Base-by-base conservation (phyloP, 2,797 vertebrate species). In the Schizopygopsis pylzovi region DNA sequence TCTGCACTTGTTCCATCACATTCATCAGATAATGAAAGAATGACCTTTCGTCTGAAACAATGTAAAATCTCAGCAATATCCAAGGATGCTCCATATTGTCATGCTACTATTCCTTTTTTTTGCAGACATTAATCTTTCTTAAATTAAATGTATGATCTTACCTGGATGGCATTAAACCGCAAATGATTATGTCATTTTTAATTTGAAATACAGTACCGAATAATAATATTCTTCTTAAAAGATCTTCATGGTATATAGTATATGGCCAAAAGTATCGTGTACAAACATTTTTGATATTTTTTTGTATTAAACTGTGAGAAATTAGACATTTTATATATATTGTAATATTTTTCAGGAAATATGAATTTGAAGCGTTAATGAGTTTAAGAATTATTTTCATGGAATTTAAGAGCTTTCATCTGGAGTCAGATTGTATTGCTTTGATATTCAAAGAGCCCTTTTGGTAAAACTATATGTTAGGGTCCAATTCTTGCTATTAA, bases 11-110 rank as follows among this genome's bases (percentile, higher is more conserved):
- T 75, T 75, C 28, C 72, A 54, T 76, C 28, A 54, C 25, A 54
- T 54, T 39, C 47, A 20, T 33, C 16, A 25, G 20, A 52, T 28
- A 54, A 12, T 20, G 47, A 78, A 41, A 13, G 33, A 41, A 78
- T 7, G 37, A 59, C 52, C 52, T 41, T 78, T 52, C 52, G 25
- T 54, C 11, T 39, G 11, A 59, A 78, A 59, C 52, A n/a, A 39
- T 56, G 52, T 78, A 52, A 78, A 13, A 39, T 78, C 52, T 41
- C 76, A 59, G 76, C 12, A 25, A 25, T 59, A 77, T 56, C 52
- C 6, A 0, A 10, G 20, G 52, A 78, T 59, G 76, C 76, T 37
- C 75, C 52, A 52, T 78, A 41, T 41, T 59, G 76, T 59, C 75
- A 39, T 78, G 12, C 20, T n/a, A 59, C 52, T 9, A 5, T 41